A percentile compares a stretch with the other conserved stretches of the same genome.
Evolutionary conservation across 1,140 invertebrate genomes (phyloP).

Genomic region (Gerris buenoi): DNA sequence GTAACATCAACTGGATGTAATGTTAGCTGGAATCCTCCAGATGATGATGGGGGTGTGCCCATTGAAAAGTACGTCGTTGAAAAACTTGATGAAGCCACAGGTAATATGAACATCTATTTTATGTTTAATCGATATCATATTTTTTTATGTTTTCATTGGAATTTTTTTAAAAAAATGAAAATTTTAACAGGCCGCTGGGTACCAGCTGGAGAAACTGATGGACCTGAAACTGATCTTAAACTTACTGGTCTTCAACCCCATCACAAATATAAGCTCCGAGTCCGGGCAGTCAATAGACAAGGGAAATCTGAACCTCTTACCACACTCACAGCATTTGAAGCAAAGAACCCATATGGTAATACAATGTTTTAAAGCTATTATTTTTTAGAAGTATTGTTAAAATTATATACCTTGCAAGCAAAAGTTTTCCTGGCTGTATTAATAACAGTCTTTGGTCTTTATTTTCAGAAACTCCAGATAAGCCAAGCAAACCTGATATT

Average conservation of each 20-base stretch:
- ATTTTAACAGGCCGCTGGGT: slow-evolving; percentile 89
- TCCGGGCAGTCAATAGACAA: slow-evolving; percentile 86
- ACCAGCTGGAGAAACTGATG: slow-evolving; percentile 73
- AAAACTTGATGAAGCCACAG: slow-evolving; percentile 83
- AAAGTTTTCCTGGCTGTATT: too few relatives aligned
- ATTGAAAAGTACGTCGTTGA: slow-evolving; percentile 85
- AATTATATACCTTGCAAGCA: too few relatives aligned
- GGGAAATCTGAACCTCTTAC: slow-evolving; percentile 88
- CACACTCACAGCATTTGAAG: slow-evolving; percentile 75
- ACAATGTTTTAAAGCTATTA: background rate
- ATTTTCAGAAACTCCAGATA: slow-evolving; percentile 51
- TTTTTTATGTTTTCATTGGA: slow-evolving; percentile 9
- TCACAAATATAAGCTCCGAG: slow-evolving; percentile 92
- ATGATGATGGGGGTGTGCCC: slow-evolving; percentile 77
- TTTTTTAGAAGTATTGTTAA: too few relatives aligned
- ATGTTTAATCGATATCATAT: background rate
- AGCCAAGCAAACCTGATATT: slow-evolving; percentile 76
- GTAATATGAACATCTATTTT: slow-evolving; percentile 25
- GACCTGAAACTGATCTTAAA: slow-evolving; percentile 51
- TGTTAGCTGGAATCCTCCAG: slow-evolving; percentile 75
- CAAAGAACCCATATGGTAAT: slow-evolving; percentile 90
- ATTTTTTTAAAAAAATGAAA: too few relatives aligned
- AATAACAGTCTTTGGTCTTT: background rate
- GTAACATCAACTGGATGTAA: slow-evolving; percentile 72
- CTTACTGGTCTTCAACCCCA: slow-evolving; percentile 68